Evolutionary conservation across 1,140 invertebrate genomes (phyloP), one percentile per base, ranked within the genome.

Genomic region (Thalassaphorura encarpata): DNA sequence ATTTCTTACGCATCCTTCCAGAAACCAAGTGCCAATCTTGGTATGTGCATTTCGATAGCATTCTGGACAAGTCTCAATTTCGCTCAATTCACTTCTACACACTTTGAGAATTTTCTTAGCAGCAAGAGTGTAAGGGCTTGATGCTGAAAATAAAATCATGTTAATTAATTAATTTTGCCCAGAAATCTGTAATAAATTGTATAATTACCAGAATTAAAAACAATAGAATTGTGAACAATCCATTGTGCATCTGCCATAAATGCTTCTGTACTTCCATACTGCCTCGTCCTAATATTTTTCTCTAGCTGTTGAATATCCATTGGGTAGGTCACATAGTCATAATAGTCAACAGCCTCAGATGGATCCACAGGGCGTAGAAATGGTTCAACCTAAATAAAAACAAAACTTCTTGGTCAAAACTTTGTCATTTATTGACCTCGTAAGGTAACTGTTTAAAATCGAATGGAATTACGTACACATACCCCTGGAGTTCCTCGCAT

Each of bases 21-120:
- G 82, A 69, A 95, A 95, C 89, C 89, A 95, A 6, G 84, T 80
- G 27, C 82, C 81, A 52, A 81, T 75, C 40, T 83, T 80, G n/a
- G 83, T 81, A 63, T 89, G 87, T 16, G 90, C 83, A 40, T 61
- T 61, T 33, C 50, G 74, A 69, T 94, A 95, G 69, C 91, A 96
- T 66, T 92, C 84, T 0, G 89, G 83, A 69, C 91, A 97, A n/a
- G 88, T 84, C 67, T 94, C 89, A 58, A 95, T 91, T 73, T 95
- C 90, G 45, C 77, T 80, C 72, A 89, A 83, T 73, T 94, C 89
- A 63, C 88, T 83, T 54, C 83, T 82, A 53, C 85, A 89, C 1
- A 86, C 78, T 69, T 90, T 89, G 2, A 90, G 73, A 46, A 95
- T 73, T 23, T 80, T 75, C 66, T 87, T 87, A 0, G 89, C 88